These are phyloP conservation scores for Sinocyclocheilus grahami DNA, from an alignment of 2,113 vertebrate species.

Conservation along the genomic window DNA sequence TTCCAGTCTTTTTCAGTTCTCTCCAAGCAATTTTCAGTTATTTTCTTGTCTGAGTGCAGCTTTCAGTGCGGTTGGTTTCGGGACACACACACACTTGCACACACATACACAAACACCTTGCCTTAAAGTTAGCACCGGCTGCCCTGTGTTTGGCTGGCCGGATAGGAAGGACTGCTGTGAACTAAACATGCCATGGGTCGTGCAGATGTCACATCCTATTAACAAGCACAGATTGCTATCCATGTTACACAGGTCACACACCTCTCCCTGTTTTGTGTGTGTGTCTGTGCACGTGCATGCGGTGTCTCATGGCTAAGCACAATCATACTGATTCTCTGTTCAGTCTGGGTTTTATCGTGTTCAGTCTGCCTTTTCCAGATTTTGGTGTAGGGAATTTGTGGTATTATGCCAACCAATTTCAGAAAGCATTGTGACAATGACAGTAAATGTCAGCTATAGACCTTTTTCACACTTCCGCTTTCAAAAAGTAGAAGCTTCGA, in stretches of 20 bases:
- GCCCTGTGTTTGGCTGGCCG: constrained; percentile 29
- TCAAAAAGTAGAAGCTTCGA: too few species aligned
- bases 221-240: constrained; percentile 63
- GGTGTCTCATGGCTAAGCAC: too few species aligned
- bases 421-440: too few species aligned
- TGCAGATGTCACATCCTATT: constrained; percentile 68
- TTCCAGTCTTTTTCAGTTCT: constrained; percentile 18
- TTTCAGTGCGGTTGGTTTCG: constrained; percentile 22
- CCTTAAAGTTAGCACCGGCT: constrained; percentile 29
- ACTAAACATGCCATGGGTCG: constrained; percentile 65
- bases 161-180: constrained; percentile 60
- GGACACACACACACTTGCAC: neutral
- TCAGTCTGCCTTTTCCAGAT: too few species aligned
- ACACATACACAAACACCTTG: constrained; percentile 29
- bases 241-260: constrained; percentile 38
- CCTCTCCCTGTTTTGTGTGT: constrained; percentile 37
- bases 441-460: too few species aligned
- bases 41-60: constrained; percentile 41
- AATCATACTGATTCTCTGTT: too few species aligned
- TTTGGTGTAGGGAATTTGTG: too few species aligned
- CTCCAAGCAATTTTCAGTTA: constrained; percentile 32
- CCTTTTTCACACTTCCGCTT: too few species aligned
- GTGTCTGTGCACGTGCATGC: neutral
- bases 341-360: too few species aligned
- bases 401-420: too few species aligned